These are phyloP conservation scores for Apostichopus leukothele DNA, from an alignment of 53 echinoderm and acorn worm genomes.

Conservation along the genomic window DNA sequence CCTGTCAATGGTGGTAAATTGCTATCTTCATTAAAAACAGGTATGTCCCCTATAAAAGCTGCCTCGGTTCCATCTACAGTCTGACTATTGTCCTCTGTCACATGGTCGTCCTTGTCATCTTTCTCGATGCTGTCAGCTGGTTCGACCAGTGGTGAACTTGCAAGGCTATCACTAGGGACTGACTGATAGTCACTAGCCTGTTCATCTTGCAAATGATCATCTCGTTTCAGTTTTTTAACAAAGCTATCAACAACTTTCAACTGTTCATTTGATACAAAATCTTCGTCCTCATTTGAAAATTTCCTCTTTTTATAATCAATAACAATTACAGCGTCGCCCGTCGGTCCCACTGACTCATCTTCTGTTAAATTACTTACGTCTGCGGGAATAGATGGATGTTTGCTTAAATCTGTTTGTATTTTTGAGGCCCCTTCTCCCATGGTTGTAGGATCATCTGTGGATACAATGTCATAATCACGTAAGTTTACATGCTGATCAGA, in stretches of 20 bases:
- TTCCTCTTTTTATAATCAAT: slow-evolving; percentile 33
- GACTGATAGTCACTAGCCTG: neutral
- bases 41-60: too few relatives aligned
- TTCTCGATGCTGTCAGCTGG: too few relatives aligned
- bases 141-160: too few relatives aligned
- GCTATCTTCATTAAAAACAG: too few relatives aligned
- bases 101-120: too few relatives aligned
- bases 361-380: slow-evolving; percentile 17
- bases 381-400: slow-evolving; percentile 29
- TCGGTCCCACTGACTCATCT: slow-evolving; percentile 4
- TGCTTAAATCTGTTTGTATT: neutral
- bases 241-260: neutral
- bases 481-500: neutral
- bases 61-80: neutral
- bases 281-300: neutral
- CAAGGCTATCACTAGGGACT: too few relatives aligned
- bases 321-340: slow-evolving; percentile 11
- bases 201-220: neutral
- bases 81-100: neutral
- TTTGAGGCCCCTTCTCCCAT: slow-evolving; percentile 37
- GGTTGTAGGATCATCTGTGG: neutral
- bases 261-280: neutral
- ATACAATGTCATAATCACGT: neutral
- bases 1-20: too few relatives aligned
- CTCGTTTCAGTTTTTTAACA: neutral